These are phyloP conservation scores for Falco punctatus DNA, from an alignment of 2,113 vertebrate species.

Conservation along the genomic window DNA sequence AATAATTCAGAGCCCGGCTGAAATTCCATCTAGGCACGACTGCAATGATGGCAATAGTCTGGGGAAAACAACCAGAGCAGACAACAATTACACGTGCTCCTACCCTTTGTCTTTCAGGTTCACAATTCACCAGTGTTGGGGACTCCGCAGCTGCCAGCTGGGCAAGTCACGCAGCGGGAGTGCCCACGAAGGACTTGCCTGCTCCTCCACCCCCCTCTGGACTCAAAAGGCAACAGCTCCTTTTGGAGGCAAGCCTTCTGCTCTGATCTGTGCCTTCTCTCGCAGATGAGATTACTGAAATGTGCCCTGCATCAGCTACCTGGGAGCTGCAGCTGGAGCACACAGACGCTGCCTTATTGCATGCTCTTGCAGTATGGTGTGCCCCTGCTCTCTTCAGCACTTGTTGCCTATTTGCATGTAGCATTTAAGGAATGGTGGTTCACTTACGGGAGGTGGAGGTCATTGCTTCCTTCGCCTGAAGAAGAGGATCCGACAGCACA, in stretches of 20 bases:
- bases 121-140: background rate
- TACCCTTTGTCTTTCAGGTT: background rate
- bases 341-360: accelerated
- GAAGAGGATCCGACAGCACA: background rate
- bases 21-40: background rate
- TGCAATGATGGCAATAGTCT: background rate
- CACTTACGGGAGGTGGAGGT: background rate
- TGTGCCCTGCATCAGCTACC: accelerated
- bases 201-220: background rate
- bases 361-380: accelerated
- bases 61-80: background rate
- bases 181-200: background rate
- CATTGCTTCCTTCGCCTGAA: background rate
- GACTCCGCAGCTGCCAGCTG: background rate
- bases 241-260: background rate
- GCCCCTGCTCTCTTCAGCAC: background rate
- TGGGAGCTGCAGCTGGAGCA: background rate
- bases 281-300: background rate
- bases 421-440: background rate
- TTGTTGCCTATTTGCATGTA: background rate
- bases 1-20: background rate
- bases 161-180: background rate
- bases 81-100: background rate
- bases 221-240: accelerated
- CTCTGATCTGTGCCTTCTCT: background rate